Evolutionary conservation across 1,140 invertebrate species (phyloP), one percentile per base, ranked within the genome.

Genomic region (Apis dorsata): DNA sequence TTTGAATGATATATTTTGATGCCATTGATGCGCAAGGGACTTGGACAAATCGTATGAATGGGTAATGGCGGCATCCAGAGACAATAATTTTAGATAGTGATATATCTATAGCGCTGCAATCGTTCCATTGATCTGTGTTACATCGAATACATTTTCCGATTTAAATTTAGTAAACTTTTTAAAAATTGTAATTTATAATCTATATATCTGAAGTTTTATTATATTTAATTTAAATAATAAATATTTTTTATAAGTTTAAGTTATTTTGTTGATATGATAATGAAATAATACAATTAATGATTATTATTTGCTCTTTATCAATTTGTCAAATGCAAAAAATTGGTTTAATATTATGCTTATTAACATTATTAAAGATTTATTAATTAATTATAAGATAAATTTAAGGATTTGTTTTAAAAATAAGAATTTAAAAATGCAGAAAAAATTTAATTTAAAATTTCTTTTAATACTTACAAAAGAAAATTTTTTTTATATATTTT

Each of bases 31-130:
- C 65, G 85, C 69, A 87, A 78, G 65, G 21, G 84, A 63, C 75
- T 68, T 21, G 60, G 79, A 63, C 70, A 73, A 73, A 70, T 84
- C 74, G 88, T 85, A 90, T 91, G 90, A 91, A 91, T 91, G 90
- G 90, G 85, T 89, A 90, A 91, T 91, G 90, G 90, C 90, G 90
- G 84, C 87, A 88, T 53, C 74, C 70, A 59, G 80, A 74, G 70
- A 86, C 79, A 79, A 85, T 86, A 84, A 86, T 88, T 90, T 90
- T 86, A 71, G 80, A 85, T 83, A 80, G 65, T 85, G 82, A 80
- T 71, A 83, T 83, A 85, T 79, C 79, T 83, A 60, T 51, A 81
- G 80, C 80, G 80, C 80, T 82, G 80, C 80, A 65, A 82, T 82
- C 80, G 80, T 82, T 77, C 80, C 80, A 82, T 82, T 82, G 80